Percentiles rank a stretch among this genome's conserved stretches.
These are phyloP conservation scores for Dicerorhinus sumatrensis DNA, from an alignment of 2,113 vertebrate genomes.

Conservation along the genomic window DNA sequence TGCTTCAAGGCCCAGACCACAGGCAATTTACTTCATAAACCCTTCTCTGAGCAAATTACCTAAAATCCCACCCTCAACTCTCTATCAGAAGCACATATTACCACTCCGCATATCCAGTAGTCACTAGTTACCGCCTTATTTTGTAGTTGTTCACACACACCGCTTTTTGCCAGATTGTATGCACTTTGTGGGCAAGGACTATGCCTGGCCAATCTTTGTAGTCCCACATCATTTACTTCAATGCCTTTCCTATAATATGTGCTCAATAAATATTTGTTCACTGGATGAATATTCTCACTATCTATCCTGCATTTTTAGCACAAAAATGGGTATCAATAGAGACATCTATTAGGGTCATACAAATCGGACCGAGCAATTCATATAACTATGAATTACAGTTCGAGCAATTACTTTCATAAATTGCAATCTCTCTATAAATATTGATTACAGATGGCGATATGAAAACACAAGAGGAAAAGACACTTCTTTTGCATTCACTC, in stretches of 20 bases:
- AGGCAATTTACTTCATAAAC: neutral
- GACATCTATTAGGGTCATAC: neutral
- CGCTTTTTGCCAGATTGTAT: neutral
- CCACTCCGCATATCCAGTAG: accelerated
- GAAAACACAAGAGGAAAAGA: neutral
- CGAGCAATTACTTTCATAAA: neutral
- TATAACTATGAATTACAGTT: neutral
- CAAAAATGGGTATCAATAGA: neutral
- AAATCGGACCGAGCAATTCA: neutral
- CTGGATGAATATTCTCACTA: neutral
- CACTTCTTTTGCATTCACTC: neutral
- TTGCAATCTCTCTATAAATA: neutral
- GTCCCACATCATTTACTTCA: neutral
- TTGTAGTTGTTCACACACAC: neutral
- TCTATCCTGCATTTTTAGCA: neutral
- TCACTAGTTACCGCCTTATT: neutral
- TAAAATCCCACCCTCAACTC: neutral
- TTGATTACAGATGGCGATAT: neutral
- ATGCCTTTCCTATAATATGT: neutral
- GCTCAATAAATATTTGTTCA: neutral
- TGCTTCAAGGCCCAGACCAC: neutral
- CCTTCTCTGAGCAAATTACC: neutral
- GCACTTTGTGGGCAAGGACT: neutral
- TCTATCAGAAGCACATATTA: neutral
- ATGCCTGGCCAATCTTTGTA: neutral